Conservation (phyloP, 1,140 invertebrate genomes). For the Rhopalosiphum maidis region DNA sequence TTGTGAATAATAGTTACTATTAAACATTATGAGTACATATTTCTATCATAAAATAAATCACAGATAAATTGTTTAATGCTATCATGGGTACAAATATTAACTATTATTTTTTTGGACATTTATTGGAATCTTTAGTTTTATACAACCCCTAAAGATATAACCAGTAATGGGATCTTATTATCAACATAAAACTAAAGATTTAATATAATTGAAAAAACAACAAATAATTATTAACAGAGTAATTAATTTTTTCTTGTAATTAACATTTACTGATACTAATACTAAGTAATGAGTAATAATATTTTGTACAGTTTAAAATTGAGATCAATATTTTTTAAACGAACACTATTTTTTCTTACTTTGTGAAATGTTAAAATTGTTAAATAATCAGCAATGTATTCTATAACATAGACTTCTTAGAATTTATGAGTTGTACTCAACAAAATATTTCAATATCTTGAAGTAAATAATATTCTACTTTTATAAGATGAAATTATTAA, state of each 20-base stretch:
- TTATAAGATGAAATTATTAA: background rate
- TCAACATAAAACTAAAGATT: background rate
- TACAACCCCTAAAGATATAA: background rate
- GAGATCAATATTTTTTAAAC: background rate
- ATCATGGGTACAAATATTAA: background rate
- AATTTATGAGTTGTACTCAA: background rate
- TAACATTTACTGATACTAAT: background rate
- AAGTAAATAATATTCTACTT: background rate
- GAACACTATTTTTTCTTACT: too few relatives aligned
- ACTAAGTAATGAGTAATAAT: background rate
- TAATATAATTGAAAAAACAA: background rate
- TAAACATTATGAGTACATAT: background rate
- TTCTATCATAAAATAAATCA: background rate
- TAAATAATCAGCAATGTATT: background rate
- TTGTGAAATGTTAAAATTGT: background rate
- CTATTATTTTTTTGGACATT: background rate
- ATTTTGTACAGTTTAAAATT: background rate
- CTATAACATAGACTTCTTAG: background rate
- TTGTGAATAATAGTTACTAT: constrained; percentile 64
- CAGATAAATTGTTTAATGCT: background rate
- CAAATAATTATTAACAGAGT: background rate
- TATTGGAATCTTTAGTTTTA: background rate
- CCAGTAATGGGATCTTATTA: too few relatives aligned
- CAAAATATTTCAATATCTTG: background rate
- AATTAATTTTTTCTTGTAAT: background rate